A percentile compares a stretch with the other conserved stretches of the same genome.
Evolutionary conservation across 2,797 vertebrate genomes (phyloP).

Genomic region (Sebastes kiyomatsui): DNA sequence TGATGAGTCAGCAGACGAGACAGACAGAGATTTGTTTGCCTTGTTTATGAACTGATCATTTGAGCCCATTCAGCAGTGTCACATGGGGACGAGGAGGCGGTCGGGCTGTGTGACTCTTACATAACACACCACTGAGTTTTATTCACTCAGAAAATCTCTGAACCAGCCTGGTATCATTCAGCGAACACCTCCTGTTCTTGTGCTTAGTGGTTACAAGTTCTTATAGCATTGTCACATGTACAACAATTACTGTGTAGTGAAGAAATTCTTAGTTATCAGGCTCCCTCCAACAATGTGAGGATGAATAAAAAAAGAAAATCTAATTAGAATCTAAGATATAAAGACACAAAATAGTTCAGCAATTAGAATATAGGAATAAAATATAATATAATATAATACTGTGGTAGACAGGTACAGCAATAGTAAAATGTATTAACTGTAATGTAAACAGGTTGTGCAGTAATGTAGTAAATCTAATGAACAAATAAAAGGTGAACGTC

Average conservation of each 20-base stretch:
- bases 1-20: conserved; percentile 37
- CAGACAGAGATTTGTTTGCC: conserved; percentile 11
- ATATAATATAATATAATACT: neutral
- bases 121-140: neutral
- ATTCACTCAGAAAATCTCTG: neutral
- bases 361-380: neutral
- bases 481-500: neutral
- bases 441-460: neutral
- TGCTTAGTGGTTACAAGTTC: neutral
- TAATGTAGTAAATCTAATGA: neutral
- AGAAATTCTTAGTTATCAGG: no score
- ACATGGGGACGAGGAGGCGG: neutral
- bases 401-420: neutral
- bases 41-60: conserved; percentile 24
- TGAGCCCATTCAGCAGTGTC: conserved; percentile 25
- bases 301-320: neutral
- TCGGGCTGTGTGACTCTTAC: neutral
- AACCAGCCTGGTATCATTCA: neutral
- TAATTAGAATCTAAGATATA: neutral
- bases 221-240: neutral
- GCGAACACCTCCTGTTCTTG: neutral
- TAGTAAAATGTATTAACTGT: neutral
- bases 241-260: neutral
- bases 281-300: neutral
- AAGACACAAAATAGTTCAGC: neutral